These are phyloP conservation scores for Hapalemur alaotrensis DNA, from an alignment of 2,797 vertebrate genomes.

Conservation along the genomic window DNA sequence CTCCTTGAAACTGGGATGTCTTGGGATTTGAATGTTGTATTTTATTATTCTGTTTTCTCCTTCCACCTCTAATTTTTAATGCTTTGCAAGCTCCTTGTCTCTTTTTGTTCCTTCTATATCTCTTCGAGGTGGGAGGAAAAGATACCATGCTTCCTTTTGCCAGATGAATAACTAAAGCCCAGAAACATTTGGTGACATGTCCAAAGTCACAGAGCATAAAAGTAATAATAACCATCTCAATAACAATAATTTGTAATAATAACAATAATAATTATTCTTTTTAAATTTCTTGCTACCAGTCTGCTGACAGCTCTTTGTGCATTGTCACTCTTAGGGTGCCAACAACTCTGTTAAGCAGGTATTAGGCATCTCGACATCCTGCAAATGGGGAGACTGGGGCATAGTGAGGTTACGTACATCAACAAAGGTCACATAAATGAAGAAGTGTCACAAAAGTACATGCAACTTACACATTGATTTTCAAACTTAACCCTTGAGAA, in stretches of 20 bases:
- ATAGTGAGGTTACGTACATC: fast-evolving
- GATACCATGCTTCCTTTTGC: background rate
- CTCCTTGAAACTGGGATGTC: background rate
- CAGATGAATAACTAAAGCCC: background rate
- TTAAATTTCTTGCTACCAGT: background rate
- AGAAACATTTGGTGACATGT: background rate
- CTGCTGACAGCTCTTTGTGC: background rate
- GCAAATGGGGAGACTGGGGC: background rate
- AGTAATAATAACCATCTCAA: background rate
- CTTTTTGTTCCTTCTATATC: background rate
- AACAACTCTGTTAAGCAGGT: background rate
- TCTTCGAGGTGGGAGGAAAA: background rate
- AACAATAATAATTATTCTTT: background rate
- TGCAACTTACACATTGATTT: background rate
- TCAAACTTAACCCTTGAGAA: background rate
- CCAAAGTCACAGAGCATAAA: background rate
- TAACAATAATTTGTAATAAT: background rate
- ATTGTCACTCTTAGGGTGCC: background rate
- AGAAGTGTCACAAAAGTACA: too few relatives aligned
- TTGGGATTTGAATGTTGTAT: background rate
- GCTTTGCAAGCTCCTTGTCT: background rate
- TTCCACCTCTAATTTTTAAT: background rate
- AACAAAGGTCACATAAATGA: background rate
- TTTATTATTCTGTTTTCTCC: background rate
- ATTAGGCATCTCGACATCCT: fast-evolving